These are phyloP conservation scores for Oncorhynchus clarkii DNA, from an alignment of 2,113 vertebrate genomes.

Conservation along the genomic window DNA sequence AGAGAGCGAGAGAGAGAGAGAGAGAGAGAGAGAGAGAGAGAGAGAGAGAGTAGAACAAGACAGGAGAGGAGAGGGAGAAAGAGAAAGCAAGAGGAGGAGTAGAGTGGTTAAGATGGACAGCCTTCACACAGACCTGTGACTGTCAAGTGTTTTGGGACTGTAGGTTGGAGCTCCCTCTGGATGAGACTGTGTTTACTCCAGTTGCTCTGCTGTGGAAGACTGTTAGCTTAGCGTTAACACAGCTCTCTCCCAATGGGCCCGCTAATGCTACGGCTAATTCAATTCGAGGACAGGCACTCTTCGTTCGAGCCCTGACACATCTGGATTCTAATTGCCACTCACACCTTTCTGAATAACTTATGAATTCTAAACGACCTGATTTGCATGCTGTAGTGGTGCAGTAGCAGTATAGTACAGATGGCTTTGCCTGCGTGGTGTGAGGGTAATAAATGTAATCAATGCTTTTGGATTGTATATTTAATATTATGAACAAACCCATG, in stretches of 20 bases:
- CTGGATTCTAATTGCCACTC: constrained; percentile 44
- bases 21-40: not conserved
- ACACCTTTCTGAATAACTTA: constrained; percentile 19
- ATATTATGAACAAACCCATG: constrained; percentile 10
- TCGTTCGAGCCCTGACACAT: constrained; percentile 34
- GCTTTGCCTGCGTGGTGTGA: not conserved
- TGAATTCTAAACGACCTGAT: constrained; percentile 38
- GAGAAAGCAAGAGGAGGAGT: not conserved
- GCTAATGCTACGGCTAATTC: constrained; percentile 42
- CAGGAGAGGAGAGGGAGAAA: not conserved
- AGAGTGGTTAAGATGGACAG: not conserved
- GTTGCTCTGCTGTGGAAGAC: constrained; percentile 26
- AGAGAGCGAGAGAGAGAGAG: not conserved
- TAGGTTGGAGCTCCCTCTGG: not conserved
- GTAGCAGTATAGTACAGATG: constrained; percentile 8
- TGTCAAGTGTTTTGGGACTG: not conserved
- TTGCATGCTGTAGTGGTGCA: constrained; percentile 31
- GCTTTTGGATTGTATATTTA: constrained; percentile 33
- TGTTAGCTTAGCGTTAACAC: constrained; percentile 32
- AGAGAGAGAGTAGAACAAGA: not conserved
- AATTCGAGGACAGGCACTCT: constrained; percentile 34
- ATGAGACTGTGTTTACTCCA: constrained; percentile 31
- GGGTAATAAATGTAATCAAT: constrained; percentile 13
- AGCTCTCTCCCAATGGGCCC: constrained; percentile 38
- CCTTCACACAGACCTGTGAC: not conserved